Evolutionary conservation across 2,113 vertebrate genomes (phyloP), one percentile per base, ranked within the genome.

Genomic region (Probosciger aterrimus): DNA sequence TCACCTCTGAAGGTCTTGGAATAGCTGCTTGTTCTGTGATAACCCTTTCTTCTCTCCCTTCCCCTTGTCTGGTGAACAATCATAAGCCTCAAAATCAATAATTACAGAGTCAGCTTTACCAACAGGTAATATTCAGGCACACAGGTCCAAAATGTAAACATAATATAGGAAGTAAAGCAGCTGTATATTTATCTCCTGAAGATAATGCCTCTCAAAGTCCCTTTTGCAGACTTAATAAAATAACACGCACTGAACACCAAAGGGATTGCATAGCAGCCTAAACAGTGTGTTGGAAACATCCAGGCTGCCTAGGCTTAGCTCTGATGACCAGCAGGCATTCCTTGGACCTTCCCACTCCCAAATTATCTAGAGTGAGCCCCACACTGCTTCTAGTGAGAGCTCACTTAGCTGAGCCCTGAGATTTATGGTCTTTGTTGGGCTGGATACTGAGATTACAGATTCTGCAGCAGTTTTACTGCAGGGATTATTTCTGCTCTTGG

Each of bases 41-140:
- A 78, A 67, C 8, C 52, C 44, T 87, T 92, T 35, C 10, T 20
- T 82, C 82, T 92, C 60, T 11, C 47, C 22, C 69, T 79, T 82
- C 57, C 46, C 22, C 70, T 90, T 67, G 49, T 50, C 91, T 80
- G 39, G 13, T 0, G 25, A 94, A 30, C 11, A 77, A 77, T 74
- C 70, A 27, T 91, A 96, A 97, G 84, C 88, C 67, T 87, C 81
- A 92, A 44, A 95, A 94, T 88, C 95, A 94, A 95, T 92, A 92
- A 92, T 95, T 92, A 94, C 86, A 93, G 88, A 84, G 49, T 44
- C 35, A 74, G 67, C 75, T 95, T 95, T 91, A 80, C 96, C 59
- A 86, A 60, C 86, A 95, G 91, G 89, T 83, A 91, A 87, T 60
- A 78, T 89, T 80, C 84, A 80, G 74, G 24, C 75, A 57, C 70